Percentiles rank a stretch among this genome's conserved stretches.
Evolutionary conservation across 2,888 invertebrate genomes (phyloP).

Genomic region (Ochlodes sylvanus): DNA sequence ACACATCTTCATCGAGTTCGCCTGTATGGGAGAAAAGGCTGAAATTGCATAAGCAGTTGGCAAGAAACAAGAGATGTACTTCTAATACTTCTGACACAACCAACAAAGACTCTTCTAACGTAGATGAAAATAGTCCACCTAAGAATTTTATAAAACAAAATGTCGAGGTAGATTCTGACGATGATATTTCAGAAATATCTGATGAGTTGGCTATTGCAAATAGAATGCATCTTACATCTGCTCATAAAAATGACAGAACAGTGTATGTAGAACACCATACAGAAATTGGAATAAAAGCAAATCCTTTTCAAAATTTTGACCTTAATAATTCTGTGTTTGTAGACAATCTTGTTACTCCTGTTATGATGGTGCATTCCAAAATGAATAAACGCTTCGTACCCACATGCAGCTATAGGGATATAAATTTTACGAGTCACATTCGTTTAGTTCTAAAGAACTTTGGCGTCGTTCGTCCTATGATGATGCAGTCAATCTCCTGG

Average conservation of each 20-base stretch:
- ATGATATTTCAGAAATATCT: constrained; percentile 51
- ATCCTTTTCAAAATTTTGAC: constrained; percentile 71
- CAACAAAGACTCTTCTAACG: constrained; percentile 49
- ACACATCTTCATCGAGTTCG: constrained; percentile 34
- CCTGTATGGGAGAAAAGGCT: constrained; percentile 50
- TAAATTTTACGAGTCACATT: constrained; percentile 65
- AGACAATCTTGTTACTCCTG: constrained; percentile 70
- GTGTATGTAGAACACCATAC: constrained; percentile 14
- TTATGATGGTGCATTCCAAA: constrained; percentile 75
- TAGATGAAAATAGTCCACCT: constrained; percentile 37
- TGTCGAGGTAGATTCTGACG: constrained; percentile 51
- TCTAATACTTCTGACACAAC: constrained; percentile 49
- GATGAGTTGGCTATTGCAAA: constrained; percentile 49
- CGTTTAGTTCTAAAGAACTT: constrained; percentile 61
- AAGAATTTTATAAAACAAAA: constrained; percentile 29
- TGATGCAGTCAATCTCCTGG: constrained; percentile 89
- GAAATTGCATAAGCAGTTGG: constrained; percentile 39
- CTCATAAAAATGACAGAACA: constrained; percentile 34
- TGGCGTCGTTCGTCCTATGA: constrained; percentile 69
- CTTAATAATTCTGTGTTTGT: constrained; percentile 68
- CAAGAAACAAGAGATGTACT: constrained; percentile 40
- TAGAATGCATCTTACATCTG: constrained; percentile 40
- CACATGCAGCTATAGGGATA: constrained; percentile 57
- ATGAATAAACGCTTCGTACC: constrained; percentile 64
- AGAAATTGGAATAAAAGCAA: constrained; percentile 51